These are phyloP conservation scores for Adelphocoris suturalis DNA, from an alignment of 2,888 invertebrate species.

Conservation along the genomic window DNA sequence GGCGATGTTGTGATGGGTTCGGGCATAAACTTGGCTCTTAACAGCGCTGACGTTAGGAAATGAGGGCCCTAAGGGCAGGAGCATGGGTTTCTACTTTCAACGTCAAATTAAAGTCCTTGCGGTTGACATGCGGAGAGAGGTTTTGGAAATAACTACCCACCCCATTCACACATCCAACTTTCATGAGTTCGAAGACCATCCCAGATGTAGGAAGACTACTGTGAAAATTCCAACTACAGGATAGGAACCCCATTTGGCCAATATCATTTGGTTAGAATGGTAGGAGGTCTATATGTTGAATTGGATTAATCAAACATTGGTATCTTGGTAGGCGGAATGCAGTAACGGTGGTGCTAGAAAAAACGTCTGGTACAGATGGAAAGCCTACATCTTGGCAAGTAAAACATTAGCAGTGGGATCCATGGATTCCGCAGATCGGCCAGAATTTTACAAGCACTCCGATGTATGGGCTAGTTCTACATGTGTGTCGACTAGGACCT, in stretches of 20 bases:
- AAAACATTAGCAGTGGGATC: no score
- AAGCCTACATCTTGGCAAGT: no score
- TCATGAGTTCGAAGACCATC: background rate
- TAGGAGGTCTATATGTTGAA: background rate
- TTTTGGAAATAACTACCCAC: background rate
- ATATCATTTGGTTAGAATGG: background rate
- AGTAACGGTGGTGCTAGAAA: no score
- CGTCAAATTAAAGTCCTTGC: constrained; percentile 59
- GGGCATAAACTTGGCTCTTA: constrained; percentile 48
- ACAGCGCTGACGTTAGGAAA: constrained; percentile 58
- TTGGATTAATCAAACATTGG: no score
- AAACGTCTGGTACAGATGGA: no score
- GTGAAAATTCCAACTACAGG: background rate
- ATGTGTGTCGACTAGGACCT: no score
- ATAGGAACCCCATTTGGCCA: background rate
- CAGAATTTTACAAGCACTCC: no score
- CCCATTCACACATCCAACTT: background rate
- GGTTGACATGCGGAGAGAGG: background rate
- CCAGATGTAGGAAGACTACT: background rate
- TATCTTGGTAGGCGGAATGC: no score
- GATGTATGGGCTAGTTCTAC: no score
- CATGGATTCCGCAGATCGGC: no score
- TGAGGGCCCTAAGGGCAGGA: constrained; percentile 38
- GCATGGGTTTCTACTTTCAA: constrained; percentile 54
- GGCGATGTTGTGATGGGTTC: constrained; percentile 19